Percentiles rank a stretch among this genome's conserved stretches.
These are phyloP conservation scores for Epinephelus lanceolatus DNA, from an alignment of 2,113 vertebrate genomes.

Conservation along the genomic window DNA sequence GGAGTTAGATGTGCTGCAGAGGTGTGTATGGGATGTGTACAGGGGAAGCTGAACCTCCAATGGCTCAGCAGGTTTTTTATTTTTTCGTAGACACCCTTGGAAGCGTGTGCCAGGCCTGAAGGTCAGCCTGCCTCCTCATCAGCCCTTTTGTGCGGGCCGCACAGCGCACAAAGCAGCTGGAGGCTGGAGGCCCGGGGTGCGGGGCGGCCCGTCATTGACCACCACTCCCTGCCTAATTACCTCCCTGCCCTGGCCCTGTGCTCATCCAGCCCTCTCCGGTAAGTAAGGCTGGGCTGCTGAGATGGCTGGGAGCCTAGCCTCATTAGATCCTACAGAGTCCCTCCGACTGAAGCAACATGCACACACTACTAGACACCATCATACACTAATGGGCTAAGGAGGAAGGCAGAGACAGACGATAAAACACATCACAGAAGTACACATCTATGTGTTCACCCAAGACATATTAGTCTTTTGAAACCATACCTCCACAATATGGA, in stretches of 20 bases:
- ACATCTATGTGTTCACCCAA: slow-evolving; percentile 39
- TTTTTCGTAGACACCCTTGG: slow-evolving; percentile 71
- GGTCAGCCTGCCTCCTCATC: slow-evolving; percentile 80
- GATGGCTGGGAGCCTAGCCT: slow-evolving; percentile 77
- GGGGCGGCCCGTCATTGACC: slow-evolving; percentile 82
- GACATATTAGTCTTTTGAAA: slow-evolving; percentile 48
- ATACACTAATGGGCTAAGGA: slow-evolving; percentile 61
- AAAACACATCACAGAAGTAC: slow-evolving; percentile 56
- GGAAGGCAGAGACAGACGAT: slow-evolving; percentile 56
- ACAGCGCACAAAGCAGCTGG: slow-evolving; percentile 72
- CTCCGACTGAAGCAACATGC: slow-evolving; percentile 75
- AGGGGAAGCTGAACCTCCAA: slow-evolving; percentile 63
- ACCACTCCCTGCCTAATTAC: slow-evolving; percentile 84
- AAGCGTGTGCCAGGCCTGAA: slow-evolving; percentile 81
- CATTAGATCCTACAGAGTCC: slow-evolving; percentile 80
- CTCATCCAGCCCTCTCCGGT: slow-evolving; percentile 78
- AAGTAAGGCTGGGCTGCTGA: slow-evolving; percentile 82
- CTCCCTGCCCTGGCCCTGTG: slow-evolving; percentile 75
- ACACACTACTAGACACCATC: slow-evolving; percentile 57
- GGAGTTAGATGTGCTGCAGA: slow-evolving; percentile 62
- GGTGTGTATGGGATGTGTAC: slow-evolving; percentile 46
- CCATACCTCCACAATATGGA: slow-evolving; percentile 42
- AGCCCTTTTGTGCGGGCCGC: slow-evolving; percentile 75
- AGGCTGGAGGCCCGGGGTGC: slow-evolving; percentile 62
- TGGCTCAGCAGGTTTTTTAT: slow-evolving; percentile 70